Conservation (phyloP, 2,113 vertebrate species). For the Sakesphorus luctuosus region DNA sequence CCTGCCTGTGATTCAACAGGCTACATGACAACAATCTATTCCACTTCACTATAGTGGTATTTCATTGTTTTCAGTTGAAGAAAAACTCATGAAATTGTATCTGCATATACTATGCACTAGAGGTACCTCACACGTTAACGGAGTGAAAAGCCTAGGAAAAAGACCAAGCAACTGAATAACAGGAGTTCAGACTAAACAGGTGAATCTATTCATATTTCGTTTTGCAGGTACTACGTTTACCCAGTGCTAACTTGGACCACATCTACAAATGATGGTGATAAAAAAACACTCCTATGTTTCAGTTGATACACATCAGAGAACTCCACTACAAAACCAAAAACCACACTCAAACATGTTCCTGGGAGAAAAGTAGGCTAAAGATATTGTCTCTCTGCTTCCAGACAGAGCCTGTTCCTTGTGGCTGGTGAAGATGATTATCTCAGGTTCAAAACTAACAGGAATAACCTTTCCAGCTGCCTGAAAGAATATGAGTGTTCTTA, state of each 20-base stretch:
- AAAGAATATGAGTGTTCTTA: conserved; percentile 40
- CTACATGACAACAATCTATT: not conserved
- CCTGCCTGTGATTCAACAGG: no score
- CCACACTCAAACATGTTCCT: conserved; percentile 42
- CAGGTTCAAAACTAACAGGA: conserved; percentile 28
- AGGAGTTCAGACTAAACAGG: conserved; percentile 19
- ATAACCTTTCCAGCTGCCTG: conserved; percentile 44
- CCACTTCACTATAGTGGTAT: not conserved
- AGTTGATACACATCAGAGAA: conserved; percentile 60
- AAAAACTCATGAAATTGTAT: not conserved
- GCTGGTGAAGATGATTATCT: conserved; percentile 64
- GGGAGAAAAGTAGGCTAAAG: conserved; percentile 49
- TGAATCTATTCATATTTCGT: conserved; percentile 51
- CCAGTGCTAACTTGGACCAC: conserved; percentile 45
- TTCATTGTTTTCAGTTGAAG: not conserved
- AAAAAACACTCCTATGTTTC: conserved; percentile 44
- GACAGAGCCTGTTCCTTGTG: conserved; percentile 57
- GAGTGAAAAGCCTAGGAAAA: not conserved
- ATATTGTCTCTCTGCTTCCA: conserved; percentile 42
- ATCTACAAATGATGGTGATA: conserved; percentile 62
- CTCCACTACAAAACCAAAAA: conserved; percentile 62
- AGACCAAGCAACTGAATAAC: not conserved
- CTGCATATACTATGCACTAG: not conserved
- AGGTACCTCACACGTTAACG: not conserved
- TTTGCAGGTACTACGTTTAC: conserved; percentile 19